phyloP scores from a whole-genome alignment of 2,888 invertebrate genomes.

The Drosophila vallismaia region DNA sequence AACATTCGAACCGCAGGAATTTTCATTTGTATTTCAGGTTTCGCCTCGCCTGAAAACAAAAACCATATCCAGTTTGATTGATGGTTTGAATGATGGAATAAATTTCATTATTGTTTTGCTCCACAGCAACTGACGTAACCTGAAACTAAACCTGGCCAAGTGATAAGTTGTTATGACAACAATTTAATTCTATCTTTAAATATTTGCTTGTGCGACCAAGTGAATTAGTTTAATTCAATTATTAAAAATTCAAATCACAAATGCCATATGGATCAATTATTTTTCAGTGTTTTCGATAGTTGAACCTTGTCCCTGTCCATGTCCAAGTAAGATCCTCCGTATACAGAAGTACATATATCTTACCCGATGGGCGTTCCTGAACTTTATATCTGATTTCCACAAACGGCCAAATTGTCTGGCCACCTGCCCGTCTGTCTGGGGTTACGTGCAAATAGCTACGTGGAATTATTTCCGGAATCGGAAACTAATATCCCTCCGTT shows the following conservation, averaged over 20 bases:
- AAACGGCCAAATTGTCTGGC: conserved; percentile 33
- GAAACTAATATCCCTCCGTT: conserved; percentile 66
- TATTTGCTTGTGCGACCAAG: conserved; percentile 19
- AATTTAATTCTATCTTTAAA: conserved; percentile 7
- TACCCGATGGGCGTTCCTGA: conserved; percentile 48
- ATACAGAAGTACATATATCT: conserved; percentile 52
- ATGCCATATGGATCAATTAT: not conserved
- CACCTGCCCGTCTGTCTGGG: conserved; percentile 31
- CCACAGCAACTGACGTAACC: conserved; percentile 1
- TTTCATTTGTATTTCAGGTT: not conserved
- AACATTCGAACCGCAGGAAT: conserved; percentile 9
- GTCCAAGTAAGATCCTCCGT: not conserved
- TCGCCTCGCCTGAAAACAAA: not conserved
- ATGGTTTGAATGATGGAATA: conserved; percentile 18
- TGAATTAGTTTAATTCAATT: conserved; percentile 51
- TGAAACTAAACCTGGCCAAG: conserved; percentile 4
- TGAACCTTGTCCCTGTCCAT: conserved; percentile 41
- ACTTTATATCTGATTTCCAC: conserved; percentile 28
- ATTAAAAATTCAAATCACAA: conserved; percentile 4
- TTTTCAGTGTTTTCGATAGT: conserved; percentile 1
- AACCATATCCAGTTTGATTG: conserved; percentile 29
- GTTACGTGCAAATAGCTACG: conserved; percentile 74
- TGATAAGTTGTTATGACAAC: conserved; percentile 14
- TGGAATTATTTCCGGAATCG: conserved; percentile 73
- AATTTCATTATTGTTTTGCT: not conserved